Evolutionary conservation across 2,113 vertebrate genomes (phyloP), one percentile per base, ranked within the genome.

Genomic region (Phalacrocorax carbo): DNA sequence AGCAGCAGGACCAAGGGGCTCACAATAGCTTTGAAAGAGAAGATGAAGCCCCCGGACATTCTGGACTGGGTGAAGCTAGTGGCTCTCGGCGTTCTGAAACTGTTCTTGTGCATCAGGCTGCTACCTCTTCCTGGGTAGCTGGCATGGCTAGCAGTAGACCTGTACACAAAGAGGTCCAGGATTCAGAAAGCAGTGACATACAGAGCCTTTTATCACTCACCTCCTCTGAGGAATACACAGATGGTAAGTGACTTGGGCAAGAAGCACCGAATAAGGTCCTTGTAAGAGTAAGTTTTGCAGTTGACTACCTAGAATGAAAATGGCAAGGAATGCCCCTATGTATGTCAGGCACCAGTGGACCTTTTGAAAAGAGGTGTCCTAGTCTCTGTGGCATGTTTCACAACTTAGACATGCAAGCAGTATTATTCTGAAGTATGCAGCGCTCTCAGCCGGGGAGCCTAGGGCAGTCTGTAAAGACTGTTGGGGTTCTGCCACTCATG

Each of bases 191-290:
- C 97, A 99, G 99, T 82, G 99, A 99, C 97, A 98, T 99, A 98
- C 99, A 99, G 97, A 99, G 99, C 97, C 98, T 99, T 97, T 98
- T 99, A 89, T 99, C 99, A 27, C 98, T 99, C 91, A 98, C 99
- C 66, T 99, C 99, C 64, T 95, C 97, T 2, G 99, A 99, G 94
- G 99, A 99, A 30, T 99, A 99, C 94, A 99, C 99, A 96, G 99
- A 99, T 36, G 99, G 99, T 99, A 98, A 49, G 99, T 97, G 68
- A 29, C 82, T 86, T 84, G 46, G 16, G 70, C 73, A 55, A 72
- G 60, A 21, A 49, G 12, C n/a, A 13, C 66, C 66, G 27, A 78
- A 65, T 13, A 29, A 77, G 54, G 73, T 49, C 15, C 16, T 42
- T 62, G 3, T 54, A 62, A 66, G 38, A 83, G 40, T 5, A 72